Evolutionary conservation across 2,888 invertebrate species (phyloP).

Genomic region (Atherix ibis): DNA sequence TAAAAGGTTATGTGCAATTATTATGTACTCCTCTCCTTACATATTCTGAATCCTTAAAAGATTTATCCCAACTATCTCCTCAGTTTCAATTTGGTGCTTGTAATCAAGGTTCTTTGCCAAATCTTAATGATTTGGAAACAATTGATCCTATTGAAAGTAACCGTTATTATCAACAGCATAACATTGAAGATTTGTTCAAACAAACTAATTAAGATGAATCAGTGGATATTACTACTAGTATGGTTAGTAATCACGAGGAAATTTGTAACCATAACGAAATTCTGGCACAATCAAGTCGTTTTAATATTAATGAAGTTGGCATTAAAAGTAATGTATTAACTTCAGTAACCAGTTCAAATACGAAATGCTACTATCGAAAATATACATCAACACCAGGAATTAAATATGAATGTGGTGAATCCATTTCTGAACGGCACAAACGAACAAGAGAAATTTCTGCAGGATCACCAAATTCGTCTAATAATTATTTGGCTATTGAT

Average conservation of each 20-base stretch:
- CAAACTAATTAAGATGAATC: conserved; percentile 17
- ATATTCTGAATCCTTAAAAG: conserved; percentile 28
- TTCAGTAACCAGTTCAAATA: neutral
- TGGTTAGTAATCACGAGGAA: conserved; percentile 20
- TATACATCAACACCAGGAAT: neutral
- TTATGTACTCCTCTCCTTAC: conserved; percentile 28
- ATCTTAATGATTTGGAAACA: conserved; percentile 28
- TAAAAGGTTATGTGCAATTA: conserved; percentile 25
- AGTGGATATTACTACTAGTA: conserved; percentile 10
- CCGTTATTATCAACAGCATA: conserved; percentile 21
- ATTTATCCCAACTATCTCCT: conserved; percentile 21
- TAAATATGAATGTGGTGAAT: too few species aligned
- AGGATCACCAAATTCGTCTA: neutral
- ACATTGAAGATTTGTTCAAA: conserved; percentile 11
- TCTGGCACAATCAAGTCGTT: conserved; percentile 31
- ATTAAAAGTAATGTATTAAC: conserved; percentile 2
- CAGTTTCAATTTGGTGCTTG: conserved; percentile 16
- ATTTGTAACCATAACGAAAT: conserved; percentile 30
- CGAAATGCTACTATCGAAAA: neutral
- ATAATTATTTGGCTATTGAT: neutral
- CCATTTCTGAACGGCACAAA: conserved; percentile 1
- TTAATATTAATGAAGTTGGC: conserved; percentile 24
- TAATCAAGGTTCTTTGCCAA: conserved; percentile 31
- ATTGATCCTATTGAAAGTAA: conserved; percentile 30
- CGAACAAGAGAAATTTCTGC: neutral